A percentile compares a stretch with the other conserved stretches of the same genome.
phyloP scores from a whole-genome alignment of 2,113 vertebrate species.

The Grus americana region DNA sequence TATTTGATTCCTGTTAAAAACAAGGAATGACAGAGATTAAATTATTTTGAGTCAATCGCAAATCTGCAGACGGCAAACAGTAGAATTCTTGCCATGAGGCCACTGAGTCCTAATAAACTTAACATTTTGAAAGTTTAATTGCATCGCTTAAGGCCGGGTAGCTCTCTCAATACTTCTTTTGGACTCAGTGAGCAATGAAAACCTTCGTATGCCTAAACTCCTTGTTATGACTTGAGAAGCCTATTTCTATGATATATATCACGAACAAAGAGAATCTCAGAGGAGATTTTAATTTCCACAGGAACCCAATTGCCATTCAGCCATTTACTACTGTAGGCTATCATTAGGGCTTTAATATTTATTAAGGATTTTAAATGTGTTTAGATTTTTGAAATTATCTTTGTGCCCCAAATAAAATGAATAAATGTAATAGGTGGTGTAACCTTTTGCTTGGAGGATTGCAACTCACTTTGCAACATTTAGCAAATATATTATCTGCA shows the following conservation, averaged over 20 bases:
- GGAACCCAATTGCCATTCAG: not conserved
- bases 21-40: not conserved
- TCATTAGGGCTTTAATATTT: not conserved
- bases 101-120: not conserved
- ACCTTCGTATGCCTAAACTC: not conserved
- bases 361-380: not conserved
- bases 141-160: not conserved
- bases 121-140: not conserved
- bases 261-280: not conserved
- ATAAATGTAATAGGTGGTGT: not conserved
- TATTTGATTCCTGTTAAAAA: not conserved
- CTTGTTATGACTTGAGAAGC: not conserved
- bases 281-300: not conserved
- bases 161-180: not conserved
- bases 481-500: not conserved
- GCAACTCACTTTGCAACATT: not conserved
- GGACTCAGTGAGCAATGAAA: not conserved
- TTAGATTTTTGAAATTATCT: not conserved
- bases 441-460: not conserved
- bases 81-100: not conserved
- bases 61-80: not conserved
- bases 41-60: not conserved
- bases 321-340: not conserved
- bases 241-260: not conserved
- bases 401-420: not conserved